phyloP scores from a whole-genome alignment of 1,140 invertebrate species.

The Acromyrmex echinatior region DNA sequence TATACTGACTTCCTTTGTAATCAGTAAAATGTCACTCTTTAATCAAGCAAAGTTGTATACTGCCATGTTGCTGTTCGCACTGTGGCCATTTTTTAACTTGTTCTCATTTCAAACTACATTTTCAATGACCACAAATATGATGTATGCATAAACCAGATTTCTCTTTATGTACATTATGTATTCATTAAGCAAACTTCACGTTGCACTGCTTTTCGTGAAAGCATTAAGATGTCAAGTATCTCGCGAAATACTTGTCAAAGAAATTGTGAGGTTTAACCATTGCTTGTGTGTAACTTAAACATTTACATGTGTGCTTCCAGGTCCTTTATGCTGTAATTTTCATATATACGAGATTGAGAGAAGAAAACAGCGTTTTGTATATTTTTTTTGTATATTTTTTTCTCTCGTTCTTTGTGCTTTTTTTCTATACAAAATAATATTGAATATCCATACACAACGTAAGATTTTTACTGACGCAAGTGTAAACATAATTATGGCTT shows the following conservation, averaged over 20 bases:
- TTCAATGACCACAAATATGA: constrained; percentile 14
- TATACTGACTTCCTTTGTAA: neutral
- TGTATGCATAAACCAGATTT: neutral
- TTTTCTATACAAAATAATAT: neutral
- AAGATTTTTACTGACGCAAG: neutral
- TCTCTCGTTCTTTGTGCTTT: neutral
- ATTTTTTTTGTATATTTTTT: constrained; percentile 2
- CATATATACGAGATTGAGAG: neutral
- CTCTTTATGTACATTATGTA: constrained; percentile 19
- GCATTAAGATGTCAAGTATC: constrained; percentile 47
- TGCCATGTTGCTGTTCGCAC: neutral
- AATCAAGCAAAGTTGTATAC: neutral
- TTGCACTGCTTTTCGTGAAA: constrained; percentile 8
- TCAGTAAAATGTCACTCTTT: constrained; percentile 24
- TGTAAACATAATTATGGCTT: neutral
- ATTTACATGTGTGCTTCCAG: neutral
- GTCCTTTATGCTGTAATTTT: neutral
- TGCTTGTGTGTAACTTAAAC: neutral
- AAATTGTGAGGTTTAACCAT: neutral
- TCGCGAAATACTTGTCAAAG: neutral
- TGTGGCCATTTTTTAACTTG: neutral
- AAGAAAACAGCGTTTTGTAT: neutral
- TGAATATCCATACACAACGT: neutral
- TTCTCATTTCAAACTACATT: neutral
- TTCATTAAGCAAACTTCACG: constrained; percentile 34